Base-by-base conservation (phyloP, 2,888 invertebrate species). In the Odontocerum albicorne region DNA sequence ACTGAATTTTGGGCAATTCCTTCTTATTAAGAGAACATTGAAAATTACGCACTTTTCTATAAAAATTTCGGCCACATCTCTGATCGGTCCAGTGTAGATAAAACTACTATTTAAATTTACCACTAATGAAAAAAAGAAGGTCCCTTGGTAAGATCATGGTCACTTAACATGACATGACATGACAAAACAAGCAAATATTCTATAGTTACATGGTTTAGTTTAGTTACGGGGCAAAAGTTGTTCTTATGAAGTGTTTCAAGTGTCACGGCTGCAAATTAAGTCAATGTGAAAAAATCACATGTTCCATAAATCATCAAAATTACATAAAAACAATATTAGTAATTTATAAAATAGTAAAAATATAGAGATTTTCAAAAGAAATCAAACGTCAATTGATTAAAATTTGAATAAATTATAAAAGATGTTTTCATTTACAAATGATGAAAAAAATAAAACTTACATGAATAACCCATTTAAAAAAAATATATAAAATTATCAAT, bases 91-190 rank as follows among this genome's bases (percentile, higher is more conserved):
- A 56, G 57, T 49, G 43, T 44, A 49, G 45, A 53, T 56, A 53
- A 49, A 36, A 49, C 59, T 59, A 59, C 56, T 49, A 56, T 59
- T 53, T 51, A 17, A 59, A 56, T 40, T 56, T 59, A 59, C 49
- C 46, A 40, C 59, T 59, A 59, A 53, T 27, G 27, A 59, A 55
- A 56, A 51, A 53, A 59, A 59, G 45, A 59, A 59, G 59, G 59
- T 59, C 59, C 59, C 59, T 59, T 56, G 59, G 56, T 59, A 59
- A 44, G 51, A 43, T 56, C 59, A 59, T 56, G 59, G 59, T 59
- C 59, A 59, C 53, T 59, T 59, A 59, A 59, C 59, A 36, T 40
- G 16, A 27, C 4, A 7, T 27, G 27, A 27, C 4, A 27, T 27
- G 27, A 7, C 10, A 27, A 27, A 27, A 27, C 10, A 27, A 27